Conservation (phyloP, 2,888 invertebrate species). For the Brachyptera risi region DNA sequence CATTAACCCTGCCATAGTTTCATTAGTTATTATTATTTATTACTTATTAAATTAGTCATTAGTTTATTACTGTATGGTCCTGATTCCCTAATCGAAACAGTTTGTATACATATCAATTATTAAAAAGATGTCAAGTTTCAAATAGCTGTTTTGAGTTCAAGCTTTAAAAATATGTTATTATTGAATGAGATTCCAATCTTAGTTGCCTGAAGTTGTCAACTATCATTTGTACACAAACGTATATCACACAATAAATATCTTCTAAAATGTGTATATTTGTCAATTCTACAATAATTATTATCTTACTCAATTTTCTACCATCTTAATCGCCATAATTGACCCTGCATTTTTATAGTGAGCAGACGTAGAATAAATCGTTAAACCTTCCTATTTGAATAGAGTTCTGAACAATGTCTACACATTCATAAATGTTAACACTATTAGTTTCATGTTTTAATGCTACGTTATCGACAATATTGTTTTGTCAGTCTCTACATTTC, state of each 20-base stretch:
- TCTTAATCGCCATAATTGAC: constrained; percentile 5
- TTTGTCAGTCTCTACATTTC: constrained; percentile 17
- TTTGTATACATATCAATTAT: neutral
- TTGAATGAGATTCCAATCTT: neutral
- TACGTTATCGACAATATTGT: neutral
- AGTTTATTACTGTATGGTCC: neutral
- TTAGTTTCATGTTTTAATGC: neutral
- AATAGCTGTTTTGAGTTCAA: neutral
- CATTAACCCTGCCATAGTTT: neutral
- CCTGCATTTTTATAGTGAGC: constrained; percentile 18
- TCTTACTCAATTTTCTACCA: neutral
- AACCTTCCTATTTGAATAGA: constrained; percentile 6
- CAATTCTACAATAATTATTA: neutral
- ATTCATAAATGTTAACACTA: neutral
- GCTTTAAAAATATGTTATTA: neutral
- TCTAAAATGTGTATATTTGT: neutral
- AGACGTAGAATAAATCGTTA: constrained; percentile 5
- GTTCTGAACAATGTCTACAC: constrained; percentile 11
- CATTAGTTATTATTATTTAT: neutral
- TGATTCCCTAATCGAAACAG: neutral
- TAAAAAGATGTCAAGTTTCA: neutral
- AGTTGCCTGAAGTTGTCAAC: neutral
- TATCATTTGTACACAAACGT: constrained; percentile 4
- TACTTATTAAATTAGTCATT: neutral
- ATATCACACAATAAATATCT: constrained; percentile 20